These are phyloP conservation scores for Mimas tiliae DNA, from an alignment of 2,888 invertebrate species.

Conservation along the genomic window DNA sequence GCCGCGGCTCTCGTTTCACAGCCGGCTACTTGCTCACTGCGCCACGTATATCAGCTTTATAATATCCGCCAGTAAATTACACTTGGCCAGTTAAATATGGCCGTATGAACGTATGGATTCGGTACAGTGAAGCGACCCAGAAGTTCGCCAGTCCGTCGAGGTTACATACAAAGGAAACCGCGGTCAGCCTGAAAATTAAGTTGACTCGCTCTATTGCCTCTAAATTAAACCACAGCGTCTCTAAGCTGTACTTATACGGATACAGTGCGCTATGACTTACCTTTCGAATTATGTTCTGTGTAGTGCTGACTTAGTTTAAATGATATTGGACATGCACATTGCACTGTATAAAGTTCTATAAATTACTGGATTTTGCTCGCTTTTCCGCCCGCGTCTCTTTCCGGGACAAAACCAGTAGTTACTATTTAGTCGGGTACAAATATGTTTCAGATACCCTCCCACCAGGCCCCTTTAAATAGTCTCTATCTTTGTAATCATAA, in stretches of 20 bases:
- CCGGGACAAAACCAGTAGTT: too few species aligned
- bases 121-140: constrained; percentile 54
- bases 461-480: too few species aligned
- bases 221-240: constrained; percentile 69
- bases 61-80: background rate
- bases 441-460: too few species aligned
- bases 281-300: constrained; percentile 3
- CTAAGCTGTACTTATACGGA: constrained; percentile 31
- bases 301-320: constrained; percentile 7
- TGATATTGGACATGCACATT: constrained; percentile 1
- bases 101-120: constrained; percentile 34
- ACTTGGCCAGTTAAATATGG: constrained; percentile 24
- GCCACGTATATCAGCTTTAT: background rate
- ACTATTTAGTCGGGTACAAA: too few species aligned
- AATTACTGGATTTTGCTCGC: too few species aligned
- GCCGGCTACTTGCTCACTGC: too few species aligned
- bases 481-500: too few species aligned
- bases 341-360: background rate
- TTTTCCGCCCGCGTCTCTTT: too few species aligned
- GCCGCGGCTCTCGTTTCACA: too few species aligned
- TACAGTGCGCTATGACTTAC: constrained; percentile 16
- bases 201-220: constrained; percentile 79
- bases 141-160: constrained; percentile 74
- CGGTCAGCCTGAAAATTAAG: constrained; percentile 82
- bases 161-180: constrained; percentile 78